Base-by-base conservation (phyloP, 2,797 vertebrate genomes). In the Spizella passerina region DNA sequence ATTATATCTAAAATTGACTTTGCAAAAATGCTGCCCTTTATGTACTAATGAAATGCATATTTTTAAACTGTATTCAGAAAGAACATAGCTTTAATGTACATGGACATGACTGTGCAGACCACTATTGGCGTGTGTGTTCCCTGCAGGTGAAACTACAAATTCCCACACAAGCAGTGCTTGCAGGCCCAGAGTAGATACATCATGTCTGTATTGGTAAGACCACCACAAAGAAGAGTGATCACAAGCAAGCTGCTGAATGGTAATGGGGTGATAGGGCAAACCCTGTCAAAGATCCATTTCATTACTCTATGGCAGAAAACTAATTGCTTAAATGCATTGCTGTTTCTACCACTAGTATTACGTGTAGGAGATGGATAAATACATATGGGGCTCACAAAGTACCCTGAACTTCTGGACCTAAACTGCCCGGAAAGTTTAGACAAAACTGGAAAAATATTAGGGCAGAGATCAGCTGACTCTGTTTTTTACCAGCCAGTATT, bases 141-240 rank as follows among this genome's bases (percentile, higher is more conserved):
- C 52, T 8, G 2, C 1, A 5, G 27, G 43, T 5, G 3, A 69
- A 90, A 73, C 46, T 10, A 87, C 4, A n/a, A 68, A 26, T 39
- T 87, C 53, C 29, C 64, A 55, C 7, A 57, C 12, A 75, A 89
- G 38, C 41, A 66, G 32, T 14, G 57, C 55, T 53, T 64, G 23
- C 0, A 0, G 20, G n/a, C 22, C 36, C 60, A 69, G 24, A 30
- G n/a, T 0, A 68, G 15, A 77, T 15, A 36, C 2, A 50, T 14
- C 27, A 17, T 1, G 12, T 50, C 55, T 65, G 47, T 12, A 61
- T 11, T 63, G 24, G 43, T 52, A 73, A 90, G 60, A 63, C 4
- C 19, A 50, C 30, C 23, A 68, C 29, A 82, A 41, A 30, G 61
- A 64, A 52, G 30, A 73, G 7, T 7, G 44, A 50, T 16, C 20